Evolutionary conservation across 2,797 vertebrate species (phyloP), one percentile per base, ranked within the genome.

Genomic region (Propithecus perrieri): DNA sequence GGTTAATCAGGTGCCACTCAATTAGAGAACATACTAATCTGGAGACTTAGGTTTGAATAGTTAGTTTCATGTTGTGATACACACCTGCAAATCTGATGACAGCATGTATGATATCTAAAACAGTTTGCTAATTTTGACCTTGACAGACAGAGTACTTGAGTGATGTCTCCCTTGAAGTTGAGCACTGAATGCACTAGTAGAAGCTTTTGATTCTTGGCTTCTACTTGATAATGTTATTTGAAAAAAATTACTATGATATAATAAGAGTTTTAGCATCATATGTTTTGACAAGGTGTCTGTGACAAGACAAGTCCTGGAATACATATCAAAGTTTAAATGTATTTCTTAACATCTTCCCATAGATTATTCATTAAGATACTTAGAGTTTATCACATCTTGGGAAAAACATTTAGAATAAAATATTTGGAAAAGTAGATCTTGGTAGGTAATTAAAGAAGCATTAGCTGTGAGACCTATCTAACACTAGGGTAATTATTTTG

Each of bases 151-250:
- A 75, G 38, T n/a, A 2, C 20, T 88, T 92, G 61, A 76, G 76
- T 53, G 71, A 86, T 69, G 28, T n/a, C 67, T 65, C 35, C 65
- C 59, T 92, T 89, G 28, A 96, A 90, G 10, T n/a, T 46, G 43
- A 95, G 5, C 17, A 86, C 24, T 78, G 43, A 90, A 35, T 67
- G 0, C 76, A 84, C 76, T 80, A 65, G 35, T 17, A 74, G 14
- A 97, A 74, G 15, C 20, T 95, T 96, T 94, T 9, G 65, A 76
- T 75, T 69, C 22, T 28, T 86, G 85, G 11, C 33, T 97, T 78
- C 50, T 41, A 61, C 3, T 53, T 83, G 35, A 55, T 93, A 48
- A 69, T 72, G 38, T 35, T 87, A 78, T 85, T 78, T 90, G n/a
- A 24, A 72, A 63, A 71, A n/a, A 72, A 46, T 46, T 14, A n/a